phyloP scores from a whole-genome alignment of 2,888 invertebrate genomes.

The Nemapogon koenigi region DNA sequence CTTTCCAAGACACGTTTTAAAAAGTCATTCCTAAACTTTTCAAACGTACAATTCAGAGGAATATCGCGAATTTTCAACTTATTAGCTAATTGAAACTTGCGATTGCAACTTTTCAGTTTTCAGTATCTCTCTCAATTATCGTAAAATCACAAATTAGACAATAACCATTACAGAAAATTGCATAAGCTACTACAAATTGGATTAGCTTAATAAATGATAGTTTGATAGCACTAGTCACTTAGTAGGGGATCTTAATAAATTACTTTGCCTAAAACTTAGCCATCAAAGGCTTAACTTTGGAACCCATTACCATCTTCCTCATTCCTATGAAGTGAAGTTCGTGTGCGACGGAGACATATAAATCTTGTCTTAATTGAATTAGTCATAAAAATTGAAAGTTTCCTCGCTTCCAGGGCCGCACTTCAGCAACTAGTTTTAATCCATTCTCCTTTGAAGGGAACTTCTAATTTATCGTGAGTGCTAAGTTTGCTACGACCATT shows the following conservation, averaged over 20 bases:
- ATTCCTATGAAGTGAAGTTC: constrained; percentile 29
- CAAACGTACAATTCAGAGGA: constrained; percentile 4
- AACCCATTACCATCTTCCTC: constrained; percentile 26
- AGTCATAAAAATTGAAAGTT: constrained; percentile 64
- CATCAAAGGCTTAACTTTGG: constrained; percentile 29
- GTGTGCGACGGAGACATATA: constrained; percentile 38
- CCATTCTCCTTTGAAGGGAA: constrained; percentile 56
- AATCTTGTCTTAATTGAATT: constrained; percentile 55
- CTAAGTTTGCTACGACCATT: constrained; percentile 49
- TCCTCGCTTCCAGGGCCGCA: constrained; percentile 42
- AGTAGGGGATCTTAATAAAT: no score
- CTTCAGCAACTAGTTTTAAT: constrained; percentile 55
- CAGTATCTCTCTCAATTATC: no score
- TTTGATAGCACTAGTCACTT: no score
- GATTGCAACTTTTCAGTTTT: no score
- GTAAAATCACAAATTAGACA: no score
- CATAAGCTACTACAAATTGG: no score
- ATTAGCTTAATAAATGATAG: no score
- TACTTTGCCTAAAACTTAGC: constrained; percentile 27
- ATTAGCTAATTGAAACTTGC: constrained; percentile 9
- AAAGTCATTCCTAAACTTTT: constrained; percentile 3
- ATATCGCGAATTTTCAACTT: constrained; percentile 6
- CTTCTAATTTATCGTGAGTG: constrained; percentile 63
- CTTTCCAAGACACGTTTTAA: constrained; percentile 7
- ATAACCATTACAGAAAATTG: no score